Conservation (phyloP, 2,113 vertebrate genomes). For the Thamnophis sirtalis region DNA sequence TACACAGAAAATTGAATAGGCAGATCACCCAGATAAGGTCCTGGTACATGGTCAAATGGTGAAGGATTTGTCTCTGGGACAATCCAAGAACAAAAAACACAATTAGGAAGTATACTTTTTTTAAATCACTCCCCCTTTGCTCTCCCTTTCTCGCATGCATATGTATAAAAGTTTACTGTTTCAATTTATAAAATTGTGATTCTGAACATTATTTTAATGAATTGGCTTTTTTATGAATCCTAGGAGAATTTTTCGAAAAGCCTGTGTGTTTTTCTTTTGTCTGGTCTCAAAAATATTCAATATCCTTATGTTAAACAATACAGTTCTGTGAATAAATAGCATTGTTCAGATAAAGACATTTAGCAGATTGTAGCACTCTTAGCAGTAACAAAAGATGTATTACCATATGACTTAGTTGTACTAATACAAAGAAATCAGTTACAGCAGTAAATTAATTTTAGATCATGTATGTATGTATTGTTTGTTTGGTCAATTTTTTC, state of each 20-base stretch:
- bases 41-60: background rate
- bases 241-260: constrained; percentile 27
- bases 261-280: constrained; percentile 21
- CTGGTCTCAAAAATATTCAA: constrained; percentile 19
- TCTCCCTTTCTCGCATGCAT: background rate
- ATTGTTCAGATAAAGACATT: constrained; percentile 34
- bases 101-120: background rate
- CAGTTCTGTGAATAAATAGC: constrained; percentile 12
- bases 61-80: background rate
- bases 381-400: constrained; percentile 44
- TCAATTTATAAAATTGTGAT: background rate
- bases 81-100: background rate
- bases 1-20: background rate
- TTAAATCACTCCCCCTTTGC: background rate
- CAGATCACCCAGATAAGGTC: background rate
- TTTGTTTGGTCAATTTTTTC: constrained; percentile 23
- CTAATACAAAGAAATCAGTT: constrained; percentile 16
- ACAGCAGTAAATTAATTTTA: constrained; percentile 20
- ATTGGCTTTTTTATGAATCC: constrained; percentile 14
- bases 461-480: background rate
- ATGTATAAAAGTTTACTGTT: background rate
- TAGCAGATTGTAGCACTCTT: constrained; percentile 41
- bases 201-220: background rate
- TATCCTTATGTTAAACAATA: background rate
- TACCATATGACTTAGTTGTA: constrained; percentile 12